Base-by-base conservation (phyloP, 2,113 vertebrate species). In the Sturnus vulgaris region DNA sequence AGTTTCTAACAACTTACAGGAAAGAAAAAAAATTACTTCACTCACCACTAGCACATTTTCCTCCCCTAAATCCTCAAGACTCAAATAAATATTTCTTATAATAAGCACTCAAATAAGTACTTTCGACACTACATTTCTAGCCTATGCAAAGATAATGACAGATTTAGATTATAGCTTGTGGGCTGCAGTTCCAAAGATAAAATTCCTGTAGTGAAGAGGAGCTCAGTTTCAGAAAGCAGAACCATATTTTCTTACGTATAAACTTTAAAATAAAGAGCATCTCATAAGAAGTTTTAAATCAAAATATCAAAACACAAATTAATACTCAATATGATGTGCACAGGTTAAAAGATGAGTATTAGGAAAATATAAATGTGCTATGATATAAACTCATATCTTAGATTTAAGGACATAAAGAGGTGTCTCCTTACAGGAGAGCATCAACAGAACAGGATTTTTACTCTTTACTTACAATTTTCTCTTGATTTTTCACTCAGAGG, bases 351-450 rank as follows among this genome's bases (percentile, higher is more conserved):
- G 4, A 25, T 0, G 0, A 70, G 5, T 12, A 50, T 10, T 4
- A 7, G 5, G 8, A 65, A 73, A 61, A 65, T 0, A 70, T 2
- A 63, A 44, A 57, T 5, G 42, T 0, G 0, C 2, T n/a, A 2
- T 0, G 1, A 7, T 25, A 61, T 18, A 37, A 87, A 55, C 20
- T 46, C 5, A 0, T n/a, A 20, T 57, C 12, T 77, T 19, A 8
- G 7, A 11, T 7, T 19, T 14, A 18, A 24, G 12, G 23, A 81
- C 39, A 44, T 10, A 56, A 19, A 11, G 1, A 60, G 5, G 23
- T 23, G 21, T 2, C 12, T 73, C 21, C 55, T 47, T 15, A 46
- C 15, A 30, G 0, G 2, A 24, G 7, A 52, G 4, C 5, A 30
- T 11, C 9, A 31, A 20, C 15, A 17, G 7, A 75, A 33, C 3